These are phyloP conservation scores for Sebastes iracundus DNA, from an alignment of 2,797 vertebrate genomes.

Conservation along the genomic window DNA sequence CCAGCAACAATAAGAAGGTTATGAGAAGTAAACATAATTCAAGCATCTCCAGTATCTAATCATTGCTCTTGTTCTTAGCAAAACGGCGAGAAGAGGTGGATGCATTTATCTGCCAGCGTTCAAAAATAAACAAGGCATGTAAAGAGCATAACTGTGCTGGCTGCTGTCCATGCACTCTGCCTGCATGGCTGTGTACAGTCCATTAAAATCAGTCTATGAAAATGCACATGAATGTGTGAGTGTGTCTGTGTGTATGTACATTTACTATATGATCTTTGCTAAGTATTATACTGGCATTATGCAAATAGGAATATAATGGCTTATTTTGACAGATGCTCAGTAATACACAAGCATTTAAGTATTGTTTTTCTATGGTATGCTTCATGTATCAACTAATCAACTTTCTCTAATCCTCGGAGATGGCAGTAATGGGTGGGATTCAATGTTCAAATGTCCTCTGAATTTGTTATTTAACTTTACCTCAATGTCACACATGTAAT, in stretches of 20 bases:
- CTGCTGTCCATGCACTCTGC: background rate
- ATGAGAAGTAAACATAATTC: conserved; percentile 21
- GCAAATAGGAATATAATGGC: background rate
- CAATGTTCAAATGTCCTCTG: background rate
- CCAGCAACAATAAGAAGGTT: conserved; percentile 3
- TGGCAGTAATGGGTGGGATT: background rate
- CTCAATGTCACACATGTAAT: background rate
- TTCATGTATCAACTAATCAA: background rate
- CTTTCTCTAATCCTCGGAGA: background rate
- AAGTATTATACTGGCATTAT: background rate
- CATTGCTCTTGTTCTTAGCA: background rate
- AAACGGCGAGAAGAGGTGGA: background rate
- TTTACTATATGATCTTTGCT: background rate
- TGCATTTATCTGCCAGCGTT: background rate
- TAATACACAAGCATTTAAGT: background rate
- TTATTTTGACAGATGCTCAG: background rate
- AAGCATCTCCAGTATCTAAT: background rate
- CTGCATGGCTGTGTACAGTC: background rate
- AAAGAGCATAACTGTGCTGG: background rate
- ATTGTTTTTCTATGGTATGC: background rate
- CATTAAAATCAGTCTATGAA: background rate
- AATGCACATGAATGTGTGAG: background rate
- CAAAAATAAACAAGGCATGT: conserved; percentile 5
- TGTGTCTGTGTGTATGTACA: background rate
- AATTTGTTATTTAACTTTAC: background rate